phyloP scores from a whole-genome alignment of 2,797 vertebrate species.

The Picus viridis region DNA sequence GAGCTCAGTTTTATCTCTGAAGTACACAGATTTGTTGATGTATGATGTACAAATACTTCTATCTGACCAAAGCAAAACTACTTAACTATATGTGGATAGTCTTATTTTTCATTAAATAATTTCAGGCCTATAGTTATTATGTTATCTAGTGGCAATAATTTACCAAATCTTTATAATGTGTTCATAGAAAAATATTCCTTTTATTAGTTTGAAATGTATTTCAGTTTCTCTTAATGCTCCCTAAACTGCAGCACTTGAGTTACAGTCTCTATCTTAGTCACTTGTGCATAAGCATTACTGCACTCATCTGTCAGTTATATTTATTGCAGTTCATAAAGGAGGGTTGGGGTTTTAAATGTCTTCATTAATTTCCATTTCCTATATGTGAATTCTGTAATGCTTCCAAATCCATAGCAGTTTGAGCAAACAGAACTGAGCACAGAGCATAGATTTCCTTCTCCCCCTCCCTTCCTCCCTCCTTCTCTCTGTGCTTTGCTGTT shows the following conservation, averaged over 20 bases:
- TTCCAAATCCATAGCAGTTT: neutral
- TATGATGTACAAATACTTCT: neutral
- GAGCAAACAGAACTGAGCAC: neutral
- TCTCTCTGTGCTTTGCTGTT: neutral
- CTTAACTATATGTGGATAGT: neutral
- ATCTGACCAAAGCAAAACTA: neutral
- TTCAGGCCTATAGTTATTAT: neutral
- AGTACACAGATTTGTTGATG: neutral
- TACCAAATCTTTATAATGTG: constrained; percentile 39
- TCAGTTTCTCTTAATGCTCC: constrained; percentile 5
- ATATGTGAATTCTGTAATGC: neutral
- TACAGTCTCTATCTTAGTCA: neutral
- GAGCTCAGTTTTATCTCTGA: neutral
- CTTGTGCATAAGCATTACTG: neutral
- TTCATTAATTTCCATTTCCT: constrained; percentile 42
- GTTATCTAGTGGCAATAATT: neutral
- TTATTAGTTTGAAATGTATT: constrained; percentile 1
- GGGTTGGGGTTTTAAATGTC: neutral
- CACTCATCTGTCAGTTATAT: neutral
- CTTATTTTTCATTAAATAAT: neutral
- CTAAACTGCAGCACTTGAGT: neutral
- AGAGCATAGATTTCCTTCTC: neutral
- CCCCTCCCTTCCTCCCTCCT: neutral
- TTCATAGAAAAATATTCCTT: constrained; percentile 20
- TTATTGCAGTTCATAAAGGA: constrained; percentile 44